These are phyloP conservation scores for Origma solitaria DNA, from an alignment of 2,113 vertebrate genomes.

Conservation along the genomic window DNA sequence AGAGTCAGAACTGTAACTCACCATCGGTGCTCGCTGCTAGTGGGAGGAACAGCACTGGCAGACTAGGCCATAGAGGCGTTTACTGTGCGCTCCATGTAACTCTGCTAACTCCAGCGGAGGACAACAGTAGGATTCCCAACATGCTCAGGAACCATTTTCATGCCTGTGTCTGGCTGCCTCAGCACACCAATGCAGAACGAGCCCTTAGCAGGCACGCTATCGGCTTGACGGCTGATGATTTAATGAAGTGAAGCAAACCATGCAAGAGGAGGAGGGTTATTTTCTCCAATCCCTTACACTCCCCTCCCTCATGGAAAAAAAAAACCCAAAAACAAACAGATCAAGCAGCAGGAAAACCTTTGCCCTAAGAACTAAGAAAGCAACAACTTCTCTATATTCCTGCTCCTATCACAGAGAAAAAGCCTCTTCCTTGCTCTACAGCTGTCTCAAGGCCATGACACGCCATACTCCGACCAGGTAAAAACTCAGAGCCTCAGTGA, in stretches of 20 bases:
- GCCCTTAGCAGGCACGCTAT: background rate
- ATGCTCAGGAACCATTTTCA: background rate
- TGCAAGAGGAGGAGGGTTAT: background rate
- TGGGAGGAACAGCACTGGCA: background rate
- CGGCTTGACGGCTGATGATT: background rate
- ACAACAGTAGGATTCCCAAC: background rate
- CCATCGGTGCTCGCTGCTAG: background rate
- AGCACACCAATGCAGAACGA: background rate
- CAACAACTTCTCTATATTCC: background rate
- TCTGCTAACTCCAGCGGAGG: background rate
- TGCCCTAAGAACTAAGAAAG: conserved; percentile 1
- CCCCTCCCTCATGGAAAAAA: conserved; percentile 14
- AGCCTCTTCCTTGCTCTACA: background rate
- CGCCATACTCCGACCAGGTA: fast-evolving
- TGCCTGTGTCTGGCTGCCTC: background rate
- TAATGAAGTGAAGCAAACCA: background rate
- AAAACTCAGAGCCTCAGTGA: background rate
- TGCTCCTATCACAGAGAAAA: background rate
- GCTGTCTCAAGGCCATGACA: background rate
- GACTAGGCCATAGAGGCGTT: background rate
- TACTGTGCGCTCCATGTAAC: background rate
- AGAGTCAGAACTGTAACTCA: background rate
- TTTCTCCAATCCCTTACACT: conserved; percentile 16
- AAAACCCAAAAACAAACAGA: too few species aligned
- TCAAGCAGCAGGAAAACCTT: conserved; percentile 26